phyloP scores from a whole-genome alignment of 2,888 invertebrate species.

The Rotaria sp. region DNA sequence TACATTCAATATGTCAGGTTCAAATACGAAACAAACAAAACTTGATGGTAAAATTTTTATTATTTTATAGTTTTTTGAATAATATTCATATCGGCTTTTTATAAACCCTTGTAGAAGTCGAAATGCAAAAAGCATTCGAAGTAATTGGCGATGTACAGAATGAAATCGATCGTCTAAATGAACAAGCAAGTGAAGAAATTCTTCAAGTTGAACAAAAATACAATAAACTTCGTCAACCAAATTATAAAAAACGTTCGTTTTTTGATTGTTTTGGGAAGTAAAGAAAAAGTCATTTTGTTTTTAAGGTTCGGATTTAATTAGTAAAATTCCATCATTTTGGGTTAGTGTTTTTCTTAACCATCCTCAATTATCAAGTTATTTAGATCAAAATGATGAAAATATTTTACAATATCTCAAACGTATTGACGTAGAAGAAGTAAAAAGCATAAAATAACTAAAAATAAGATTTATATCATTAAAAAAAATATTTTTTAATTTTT shows the following conservation, averaged over 20 bases:
- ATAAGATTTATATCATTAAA: neutral
- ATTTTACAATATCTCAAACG: conserved; percentile 53
- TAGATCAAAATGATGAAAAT: conserved; percentile 76
- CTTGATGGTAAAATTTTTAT: neutral
- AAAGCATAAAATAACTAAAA: too few species aligned
- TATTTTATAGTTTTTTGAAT: neutral
- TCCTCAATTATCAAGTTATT: conserved; percentile 71
- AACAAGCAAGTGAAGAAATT: conserved; percentile 56
- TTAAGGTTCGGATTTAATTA: conserved; percentile 50
- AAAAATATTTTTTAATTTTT: neutral
- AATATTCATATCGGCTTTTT: neutral
- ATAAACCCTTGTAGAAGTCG: neutral
- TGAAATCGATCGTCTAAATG: conserved; percentile 56
- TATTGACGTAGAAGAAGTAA: conserved; percentile 70
- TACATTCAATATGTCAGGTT: neutral
- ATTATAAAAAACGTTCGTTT: conserved; percentile 49
- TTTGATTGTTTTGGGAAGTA: neutral
- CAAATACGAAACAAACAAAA: neutral
- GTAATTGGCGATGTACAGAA: conserved; percentile 56
- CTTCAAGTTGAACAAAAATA: conserved; percentile 57
- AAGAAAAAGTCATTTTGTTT: neutral
- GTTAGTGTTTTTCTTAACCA: conserved; percentile 69
- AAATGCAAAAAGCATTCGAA: conserved; percentile 44
- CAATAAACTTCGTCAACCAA: conserved; percentile 55
- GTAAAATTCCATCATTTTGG: conserved; percentile 56